Base-by-base conservation (phyloP, 2,113 vertebrate species). In the Nematolebias whitei region DNA sequence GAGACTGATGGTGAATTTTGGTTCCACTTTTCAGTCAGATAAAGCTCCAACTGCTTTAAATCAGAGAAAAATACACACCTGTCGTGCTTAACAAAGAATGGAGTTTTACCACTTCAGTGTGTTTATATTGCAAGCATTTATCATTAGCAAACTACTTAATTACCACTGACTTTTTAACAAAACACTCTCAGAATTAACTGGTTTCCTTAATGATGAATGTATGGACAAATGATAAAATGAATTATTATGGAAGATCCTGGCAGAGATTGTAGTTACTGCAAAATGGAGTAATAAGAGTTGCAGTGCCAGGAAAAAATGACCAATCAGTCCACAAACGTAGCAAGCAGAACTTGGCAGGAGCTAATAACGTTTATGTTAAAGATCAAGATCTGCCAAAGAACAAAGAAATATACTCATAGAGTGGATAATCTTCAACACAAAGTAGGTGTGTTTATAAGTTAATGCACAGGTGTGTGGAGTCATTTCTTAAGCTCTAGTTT, bases 11-110 rank as follows among this genome's bases (percentile, higher is more conserved):
- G 47, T 48, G 35, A 67, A 52, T 19, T 40, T 56, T 65, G 52
- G 23, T 24, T 58, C 65, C 50, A 40, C 50, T 19, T 45, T 59
- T 82, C 18, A 45, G 6, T 32, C 40, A 48, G 53, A 23, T 67
- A 66, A 47, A 55, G 20, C 15, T 7, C 65, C 22, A 47, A 43
- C 3, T 69, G 69, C 82, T 84, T 78, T 81, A 81, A 85, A 71
- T 88, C 82, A 87, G 24, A 20, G 51, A 70, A 60, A 38, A 6
- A 39, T 65, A 56, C 51, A 80, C 77, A 79, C 51, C 45, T 71
- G 82, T 74, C 77, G 62, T 51, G 53, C 22, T 48, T 55, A 24
- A 29, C 77, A 59, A 35, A 74, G 35, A 71, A 59, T 47, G 39
- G 44, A 29, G 53, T 58, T 75, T 48, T 44, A 63, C 16, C 47